Evolutionary conservation across 2,113 vertebrate genomes (phyloP).

Genomic region (Heterotilapia buettikoferi): DNA sequence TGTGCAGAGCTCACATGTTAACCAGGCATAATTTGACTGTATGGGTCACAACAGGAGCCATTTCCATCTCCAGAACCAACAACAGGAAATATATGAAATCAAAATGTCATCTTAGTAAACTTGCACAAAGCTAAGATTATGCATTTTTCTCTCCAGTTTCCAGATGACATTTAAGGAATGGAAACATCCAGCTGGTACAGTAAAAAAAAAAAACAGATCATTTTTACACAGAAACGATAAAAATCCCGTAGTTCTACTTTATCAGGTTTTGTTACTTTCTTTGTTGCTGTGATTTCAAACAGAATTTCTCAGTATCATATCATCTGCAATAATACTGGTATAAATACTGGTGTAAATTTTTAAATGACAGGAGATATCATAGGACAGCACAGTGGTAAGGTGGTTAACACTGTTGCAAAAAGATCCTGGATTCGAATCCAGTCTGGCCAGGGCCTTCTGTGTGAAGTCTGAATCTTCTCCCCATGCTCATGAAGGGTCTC

Average conservation of each 20-base stretch:
- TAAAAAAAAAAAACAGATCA: fast-evolving
- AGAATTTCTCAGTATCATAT: neutral
- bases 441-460: neutral
- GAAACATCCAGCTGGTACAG: neutral
- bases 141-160: neutral
- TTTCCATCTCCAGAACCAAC: neutral
- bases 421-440: fast-evolving
- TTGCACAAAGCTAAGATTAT: neutral
- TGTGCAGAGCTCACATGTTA: neutral
- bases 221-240: neutral
- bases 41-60: neutral
- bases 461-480: neutral
- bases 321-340: neutral
- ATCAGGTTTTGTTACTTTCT: neutral
- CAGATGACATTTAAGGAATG: neutral
- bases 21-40: neutral
- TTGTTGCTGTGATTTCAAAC: neutral
- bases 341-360: neutral
- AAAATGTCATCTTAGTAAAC: neutral
- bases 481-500: neutral
- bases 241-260: neutral
- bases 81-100: neutral
- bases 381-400: neutral
- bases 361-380: neutral
- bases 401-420: neutral